phyloP scores from a whole-genome alignment of 2,113 vertebrate species.

The Odobenus rosmarus region DNA sequence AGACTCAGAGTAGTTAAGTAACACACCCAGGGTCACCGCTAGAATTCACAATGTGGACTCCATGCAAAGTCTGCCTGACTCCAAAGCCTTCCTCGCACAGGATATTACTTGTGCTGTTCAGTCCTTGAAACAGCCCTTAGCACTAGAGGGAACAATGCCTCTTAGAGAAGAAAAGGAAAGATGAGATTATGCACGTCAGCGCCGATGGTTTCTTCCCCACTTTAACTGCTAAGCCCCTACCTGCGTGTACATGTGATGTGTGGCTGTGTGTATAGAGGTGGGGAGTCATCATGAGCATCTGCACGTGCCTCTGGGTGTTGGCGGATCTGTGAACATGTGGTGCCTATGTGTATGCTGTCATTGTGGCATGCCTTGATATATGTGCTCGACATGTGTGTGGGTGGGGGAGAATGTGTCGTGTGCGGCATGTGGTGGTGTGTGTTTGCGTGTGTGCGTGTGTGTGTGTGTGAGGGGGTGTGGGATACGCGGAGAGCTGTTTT shows the following conservation, averaged over 20 bases:
- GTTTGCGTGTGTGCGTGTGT: too few species aligned
- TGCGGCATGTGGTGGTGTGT: neutral
- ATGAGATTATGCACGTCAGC: neutral
- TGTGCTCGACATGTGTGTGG: neutral
- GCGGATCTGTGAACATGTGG: neutral
- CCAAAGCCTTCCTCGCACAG: neutral
- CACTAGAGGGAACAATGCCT: neutral
- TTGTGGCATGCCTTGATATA: neutral
- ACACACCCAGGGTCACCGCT: neutral
- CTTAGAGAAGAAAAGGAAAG: neutral
- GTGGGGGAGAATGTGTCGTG: neutral
- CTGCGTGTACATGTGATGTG: neutral
- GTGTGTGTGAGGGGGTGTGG: neutral
- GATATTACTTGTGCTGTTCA: neutral
- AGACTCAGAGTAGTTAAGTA: neutral
- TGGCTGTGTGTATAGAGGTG: neutral
- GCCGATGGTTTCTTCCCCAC: neutral
- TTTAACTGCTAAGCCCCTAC: neutral
- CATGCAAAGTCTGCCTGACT: neutral
- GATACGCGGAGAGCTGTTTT: neutral
- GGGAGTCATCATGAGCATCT: accelerated
- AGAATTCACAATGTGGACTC: neutral
- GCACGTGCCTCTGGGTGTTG: neutral
- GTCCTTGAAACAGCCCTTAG: neutral
- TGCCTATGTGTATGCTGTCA: neutral